A percentile compares a stretch with the other conserved stretches of the same genome.
These are phyloP conservation scores for Acromyrmex heyeri DNA, from an alignment of 1,140 invertebrate species.

Conservation along the genomic window DNA sequence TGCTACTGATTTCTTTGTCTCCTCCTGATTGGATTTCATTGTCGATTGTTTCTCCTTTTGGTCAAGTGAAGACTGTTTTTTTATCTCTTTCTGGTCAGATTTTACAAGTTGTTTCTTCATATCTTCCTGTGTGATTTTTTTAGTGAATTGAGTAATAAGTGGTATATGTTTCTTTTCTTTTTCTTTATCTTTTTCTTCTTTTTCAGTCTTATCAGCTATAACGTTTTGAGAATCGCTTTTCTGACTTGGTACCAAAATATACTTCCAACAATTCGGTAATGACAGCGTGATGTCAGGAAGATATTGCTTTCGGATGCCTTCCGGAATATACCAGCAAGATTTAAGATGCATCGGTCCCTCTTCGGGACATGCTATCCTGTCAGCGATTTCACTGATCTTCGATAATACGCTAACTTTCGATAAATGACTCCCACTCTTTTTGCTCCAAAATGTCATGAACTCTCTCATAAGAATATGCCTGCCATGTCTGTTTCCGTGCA, in stretches of 20 bases:
- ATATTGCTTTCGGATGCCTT: constrained; percentile 88
- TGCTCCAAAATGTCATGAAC: constrained; percentile 88
- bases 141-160: constrained; percentile 88
- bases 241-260: constrained; percentile 84
- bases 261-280: constrained; percentile 88
- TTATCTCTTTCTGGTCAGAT: constrained; percentile 23
- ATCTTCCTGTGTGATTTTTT: constrained; percentile 86
- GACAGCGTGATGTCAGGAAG: constrained; percentile 83
- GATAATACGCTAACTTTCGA: constrained; percentile 86
- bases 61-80: background rate
- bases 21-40: background rate
- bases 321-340: constrained; percentile 90
- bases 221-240: constrained; percentile 57
- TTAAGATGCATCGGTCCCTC: constrained; percentile 87
- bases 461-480: constrained; percentile 89
- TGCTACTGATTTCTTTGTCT: constrained; percentile 56
- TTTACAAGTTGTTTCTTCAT: constrained; percentile 83
- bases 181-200: constrained; percentile 73
- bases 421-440: constrained; percentile 76
- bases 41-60: constrained; percentile 45
- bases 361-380: constrained; percentile 88
- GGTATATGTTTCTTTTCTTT: constrained; percentile 85
- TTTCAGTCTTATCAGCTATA: constrained; percentile 73
- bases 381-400: constrained; percentile 89
- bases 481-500: constrained; percentile 90